Evolutionary conservation across 1,140 invertebrate genomes (phyloP).

Genomic region (Drepana arcuata): DNA sequence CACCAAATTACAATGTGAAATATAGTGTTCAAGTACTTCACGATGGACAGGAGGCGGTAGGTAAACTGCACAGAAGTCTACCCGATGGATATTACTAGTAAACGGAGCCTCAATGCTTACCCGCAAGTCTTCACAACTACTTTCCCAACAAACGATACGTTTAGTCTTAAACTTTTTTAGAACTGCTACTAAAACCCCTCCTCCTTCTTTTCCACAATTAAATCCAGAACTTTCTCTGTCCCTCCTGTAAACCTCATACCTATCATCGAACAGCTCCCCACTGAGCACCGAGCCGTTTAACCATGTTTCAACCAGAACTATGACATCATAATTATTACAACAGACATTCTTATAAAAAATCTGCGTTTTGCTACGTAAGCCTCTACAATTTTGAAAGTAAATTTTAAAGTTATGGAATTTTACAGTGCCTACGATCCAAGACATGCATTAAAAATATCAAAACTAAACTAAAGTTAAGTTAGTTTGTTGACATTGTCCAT

Average conservation of each 20-base stretch:
- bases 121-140: conserved; percentile 10
- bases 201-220: conserved; percentile 8
- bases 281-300: too few species aligned
- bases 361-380: conserved; percentile 13
- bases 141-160: conserved; percentile 4
- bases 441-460: too few species aligned
- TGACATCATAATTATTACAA: conserved; percentile 10
- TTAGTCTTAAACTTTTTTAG: conserved; percentile 2
- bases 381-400: conserved; percentile 13
- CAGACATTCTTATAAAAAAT: conserved; percentile 5
- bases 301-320: conserved; percentile 14
- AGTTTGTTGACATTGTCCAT: too few species aligned
- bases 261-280: too few species aligned
- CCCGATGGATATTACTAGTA: background rate
- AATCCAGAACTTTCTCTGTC: conserved; percentile 8
- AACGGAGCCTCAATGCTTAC: background rate
- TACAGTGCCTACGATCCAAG: too few species aligned
- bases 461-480: too few species aligned
- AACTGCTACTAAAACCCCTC: conserved; percentile 9
- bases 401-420: too few species aligned
- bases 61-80: conserved; percentile 6
- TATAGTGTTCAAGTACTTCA: conserved; percentile 4
- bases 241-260: conserved; percentile 8
- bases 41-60: conserved; percentile 5
- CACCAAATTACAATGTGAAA: background rate